These are phyloP conservation scores for Nothobranchius kuhntae DNA, from an alignment of 2,113 vertebrate genomes.

Conservation along the genomic window DNA sequence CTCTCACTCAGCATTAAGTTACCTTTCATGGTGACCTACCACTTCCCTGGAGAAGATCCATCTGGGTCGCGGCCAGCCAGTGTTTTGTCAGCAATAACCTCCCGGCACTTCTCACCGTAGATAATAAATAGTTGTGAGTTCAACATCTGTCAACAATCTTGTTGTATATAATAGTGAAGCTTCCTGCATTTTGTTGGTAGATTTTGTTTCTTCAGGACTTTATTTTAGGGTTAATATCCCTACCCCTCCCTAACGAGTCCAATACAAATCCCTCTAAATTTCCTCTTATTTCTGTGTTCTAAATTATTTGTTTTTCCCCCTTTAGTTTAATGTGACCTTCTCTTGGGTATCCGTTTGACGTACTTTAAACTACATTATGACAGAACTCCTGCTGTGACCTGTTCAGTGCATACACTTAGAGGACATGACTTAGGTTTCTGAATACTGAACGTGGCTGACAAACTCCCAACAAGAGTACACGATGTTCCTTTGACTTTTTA, in stretches of 20 bases:
- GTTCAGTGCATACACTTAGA: background rate
- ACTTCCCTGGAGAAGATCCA: slow-evolving; percentile 36
- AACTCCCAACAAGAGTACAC: too few relatives aligned
- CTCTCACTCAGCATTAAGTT: slow-evolving; percentile 25
- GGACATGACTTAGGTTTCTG: too few relatives aligned
- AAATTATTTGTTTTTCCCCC: background rate
- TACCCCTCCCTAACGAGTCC: background rate
- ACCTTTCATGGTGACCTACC: slow-evolving; percentile 32
- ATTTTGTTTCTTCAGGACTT: slow-evolving; percentile 11
- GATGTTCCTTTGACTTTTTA: too few relatives aligned
- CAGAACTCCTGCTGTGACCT: background rate
- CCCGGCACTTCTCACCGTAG: slow-evolving; percentile 29
- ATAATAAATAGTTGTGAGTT: slow-evolving; percentile 33
- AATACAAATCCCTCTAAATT: background rate
- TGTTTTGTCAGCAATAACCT: slow-evolving; percentile 49
- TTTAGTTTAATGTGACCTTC: background rate
- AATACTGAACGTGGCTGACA: too few relatives aligned
- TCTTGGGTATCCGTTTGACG: background rate
- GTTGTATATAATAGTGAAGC: slow-evolving; percentile 10
- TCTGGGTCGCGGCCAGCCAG: slow-evolving; percentile 30
- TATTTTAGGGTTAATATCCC: background rate
- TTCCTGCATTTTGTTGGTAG: slow-evolving; percentile 34
- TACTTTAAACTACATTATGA: background rate
- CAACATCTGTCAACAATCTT: slow-evolving; percentile 29
- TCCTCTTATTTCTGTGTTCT: too few relatives aligned